Percentiles rank a stretch among this genome's conserved stretches.
Conservation (phyloP, 2,113 vertebrate genomes). For the Daubentonia madagascariensis region DNA sequence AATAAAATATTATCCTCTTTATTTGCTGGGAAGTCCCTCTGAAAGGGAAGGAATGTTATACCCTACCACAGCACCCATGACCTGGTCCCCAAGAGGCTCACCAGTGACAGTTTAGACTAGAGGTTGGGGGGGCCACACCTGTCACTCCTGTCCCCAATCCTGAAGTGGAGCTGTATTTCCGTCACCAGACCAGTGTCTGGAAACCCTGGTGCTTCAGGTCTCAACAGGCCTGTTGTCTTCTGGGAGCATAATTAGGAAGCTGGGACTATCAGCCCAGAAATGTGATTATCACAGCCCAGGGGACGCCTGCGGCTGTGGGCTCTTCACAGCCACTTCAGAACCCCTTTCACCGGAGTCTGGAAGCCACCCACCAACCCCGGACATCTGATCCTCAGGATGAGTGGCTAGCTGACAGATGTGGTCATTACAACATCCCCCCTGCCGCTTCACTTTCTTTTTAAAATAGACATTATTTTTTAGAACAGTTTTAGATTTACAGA, state of each 20-base stretch:
- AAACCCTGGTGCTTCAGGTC: not conserved
- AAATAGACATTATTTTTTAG: not conserved
- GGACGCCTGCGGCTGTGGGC: not conserved
- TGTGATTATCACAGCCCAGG: not conserved
- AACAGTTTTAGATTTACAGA: not conserved
- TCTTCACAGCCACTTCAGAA: not conserved
- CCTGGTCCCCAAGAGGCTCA: not conserved
- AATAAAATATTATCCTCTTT: not conserved
- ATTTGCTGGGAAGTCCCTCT: not conserved
- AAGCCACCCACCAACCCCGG: not conserved
- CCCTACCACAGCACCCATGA: not conserved
- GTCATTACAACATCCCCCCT: not conserved
- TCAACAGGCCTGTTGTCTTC: not conserved
- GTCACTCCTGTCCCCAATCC: not conserved
- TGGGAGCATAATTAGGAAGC: not conserved
- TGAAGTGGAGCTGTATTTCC: not conserved
- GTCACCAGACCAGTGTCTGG: no score
- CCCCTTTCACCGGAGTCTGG: not conserved
- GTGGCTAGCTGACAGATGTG: not conserved
- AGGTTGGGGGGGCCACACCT: no score
- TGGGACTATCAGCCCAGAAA: not conserved
- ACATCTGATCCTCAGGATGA: not conserved
- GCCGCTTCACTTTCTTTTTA: not conserved
- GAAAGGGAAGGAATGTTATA: not conserved
- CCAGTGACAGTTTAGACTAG: not conserved